Conservation (phyloP, 2,888 invertebrate genomes). For the Rosalia funebris region DNA sequence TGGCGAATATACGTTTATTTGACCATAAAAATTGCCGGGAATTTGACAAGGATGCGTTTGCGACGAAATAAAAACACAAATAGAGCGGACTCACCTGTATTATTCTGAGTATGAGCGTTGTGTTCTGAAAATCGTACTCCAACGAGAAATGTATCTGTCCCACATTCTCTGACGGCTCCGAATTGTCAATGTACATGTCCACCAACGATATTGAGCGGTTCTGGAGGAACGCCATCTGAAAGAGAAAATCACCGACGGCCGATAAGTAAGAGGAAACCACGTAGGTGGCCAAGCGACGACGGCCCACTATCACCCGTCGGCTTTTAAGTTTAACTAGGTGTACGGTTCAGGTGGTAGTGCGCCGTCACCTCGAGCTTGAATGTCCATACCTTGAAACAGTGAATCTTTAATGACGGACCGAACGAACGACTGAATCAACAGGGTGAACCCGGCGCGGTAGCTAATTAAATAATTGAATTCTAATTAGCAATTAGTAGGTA, state of each 20-base stretch:
- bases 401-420: no score
- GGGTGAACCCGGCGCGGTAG: no score
- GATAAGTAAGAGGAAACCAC: slow-evolving; percentile 3
- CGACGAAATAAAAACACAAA: no score
- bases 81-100: slow-evolving; percentile 78
- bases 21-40: no score
- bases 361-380: no score
- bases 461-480: not conserved
- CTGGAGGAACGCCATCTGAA: slow-evolving; percentile 81
- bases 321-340: no score
- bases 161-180: slow-evolving; percentile 92
- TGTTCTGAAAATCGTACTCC: slow-evolving; percentile 94
- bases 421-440: no score
- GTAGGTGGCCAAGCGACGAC: not conserved
- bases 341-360: no score
- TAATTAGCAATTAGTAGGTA: slow-evolving; percentile 1
- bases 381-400: no score
- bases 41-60: no score
- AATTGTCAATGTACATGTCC: slow-evolving; percentile 95
- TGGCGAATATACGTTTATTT: no score
- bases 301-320: no score
- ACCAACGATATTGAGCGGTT: slow-evolving; percentile 90
- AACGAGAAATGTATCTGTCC: slow-evolving; percentile 94
- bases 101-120: slow-evolving; percentile 88
- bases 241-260: slow-evolving; percentile 24